Evolutionary conservation across 2,797 vertebrate species (phyloP).

Genomic region (Otus scops): DNA sequence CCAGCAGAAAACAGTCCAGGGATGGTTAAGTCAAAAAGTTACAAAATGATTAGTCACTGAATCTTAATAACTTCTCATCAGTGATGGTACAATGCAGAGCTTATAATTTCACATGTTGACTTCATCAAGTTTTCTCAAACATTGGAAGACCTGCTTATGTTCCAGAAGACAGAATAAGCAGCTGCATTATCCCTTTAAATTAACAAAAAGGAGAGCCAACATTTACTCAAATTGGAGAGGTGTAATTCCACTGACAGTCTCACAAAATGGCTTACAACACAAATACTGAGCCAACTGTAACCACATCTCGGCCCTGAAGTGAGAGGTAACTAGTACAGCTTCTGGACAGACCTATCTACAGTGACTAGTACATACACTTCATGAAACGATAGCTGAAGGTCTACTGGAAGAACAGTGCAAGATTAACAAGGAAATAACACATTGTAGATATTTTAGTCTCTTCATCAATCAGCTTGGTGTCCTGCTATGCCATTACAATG

Average conservation of each 20-base stretch:
- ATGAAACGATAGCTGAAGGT: not conserved
- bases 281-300: not conserved
- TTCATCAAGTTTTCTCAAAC: not conserved
- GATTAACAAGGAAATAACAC: not conserved
- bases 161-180: not conserved
- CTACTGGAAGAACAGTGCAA: not conserved
- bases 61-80: not conserved
- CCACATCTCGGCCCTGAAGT: not conserved
- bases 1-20: not conserved
- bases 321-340: not conserved
- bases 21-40: conserved; percentile 36
- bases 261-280: not conserved
- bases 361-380: not conserved
- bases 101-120: not conserved
- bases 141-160: not conserved
- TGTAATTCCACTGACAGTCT: not conserved
- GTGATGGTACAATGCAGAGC: not conserved
- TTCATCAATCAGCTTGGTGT: not conserved
- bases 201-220: not conserved
- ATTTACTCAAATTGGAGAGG: not conserved
- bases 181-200: not conserved
- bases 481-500: not conserved
- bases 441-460: not conserved
- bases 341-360: not conserved
- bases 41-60: not conserved